Evolutionary conservation across 2,888 invertebrate genomes (phyloP).

Genomic region (Tanaodytes sp.): DNA sequence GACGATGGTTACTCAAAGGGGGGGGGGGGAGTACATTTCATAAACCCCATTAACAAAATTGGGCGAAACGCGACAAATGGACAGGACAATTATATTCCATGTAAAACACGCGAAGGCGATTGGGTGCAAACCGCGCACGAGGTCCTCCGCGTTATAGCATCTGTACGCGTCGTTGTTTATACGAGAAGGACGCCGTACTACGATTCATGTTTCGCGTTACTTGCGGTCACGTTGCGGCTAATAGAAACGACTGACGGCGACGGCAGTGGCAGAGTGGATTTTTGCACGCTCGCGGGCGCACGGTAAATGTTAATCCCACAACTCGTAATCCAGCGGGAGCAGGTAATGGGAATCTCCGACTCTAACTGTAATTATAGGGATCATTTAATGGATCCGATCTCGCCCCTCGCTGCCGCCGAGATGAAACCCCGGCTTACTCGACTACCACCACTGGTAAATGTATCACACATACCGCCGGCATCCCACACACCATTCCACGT

Average conservation of each 20-base stretch:
- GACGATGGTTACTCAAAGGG: no score
- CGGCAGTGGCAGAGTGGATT: constrained; percentile 57
- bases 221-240: constrained; percentile 52
- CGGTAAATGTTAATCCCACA: constrained; percentile 65
- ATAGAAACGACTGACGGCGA: constrained; percentile 51
- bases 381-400: constrained; percentile 66
- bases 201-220: constrained; percentile 51
- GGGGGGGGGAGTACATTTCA: no score
- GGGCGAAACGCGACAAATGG: no score
- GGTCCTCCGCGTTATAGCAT: constrained; percentile 27
- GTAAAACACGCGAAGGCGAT: no score
- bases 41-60: no score
- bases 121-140: neutral
- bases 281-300: constrained; percentile 61
- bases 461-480: constrained; percentile 28
- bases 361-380: constrained; percentile 68
- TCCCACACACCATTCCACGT: constrained; percentile 34
- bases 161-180: constrained; percentile 52
- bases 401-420: constrained; percentile 54
- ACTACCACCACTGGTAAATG: constrained; percentile 26
- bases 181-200: constrained; percentile 40
- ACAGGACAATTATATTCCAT: no score
- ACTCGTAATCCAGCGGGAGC: constrained; percentile 59
- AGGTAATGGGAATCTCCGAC: constrained; percentile 59
- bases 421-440: constrained; percentile 39